A percentile compares a stretch with the other conserved stretches of the same genome.
These are phyloP conservation scores for Eulacestoma nigropectus DNA, from an alignment of 2,113 vertebrate species.

Conservation along the genomic window DNA sequence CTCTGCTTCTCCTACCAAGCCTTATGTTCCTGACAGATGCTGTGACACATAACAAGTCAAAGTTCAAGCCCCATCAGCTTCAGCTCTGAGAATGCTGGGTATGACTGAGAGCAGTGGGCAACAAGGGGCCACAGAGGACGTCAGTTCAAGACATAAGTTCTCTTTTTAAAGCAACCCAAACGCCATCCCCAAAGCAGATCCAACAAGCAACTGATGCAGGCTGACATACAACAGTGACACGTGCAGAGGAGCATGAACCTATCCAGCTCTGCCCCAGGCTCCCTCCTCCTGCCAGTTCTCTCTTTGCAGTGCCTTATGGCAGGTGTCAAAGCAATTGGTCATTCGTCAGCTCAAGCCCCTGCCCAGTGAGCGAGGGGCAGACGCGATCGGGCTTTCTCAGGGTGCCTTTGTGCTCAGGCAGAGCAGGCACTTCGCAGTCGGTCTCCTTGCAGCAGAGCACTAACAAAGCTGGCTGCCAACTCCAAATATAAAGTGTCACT, in stretches of 20 bases:
- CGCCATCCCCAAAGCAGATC: not conserved
- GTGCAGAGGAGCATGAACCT: not conserved
- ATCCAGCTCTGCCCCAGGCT: not conserved
- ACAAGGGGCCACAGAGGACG: not conserved
- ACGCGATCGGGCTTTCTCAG: not conserved
- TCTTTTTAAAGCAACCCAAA: not conserved
- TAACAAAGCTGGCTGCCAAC: slow-evolving; percentile 23
- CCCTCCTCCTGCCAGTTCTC: not conserved
- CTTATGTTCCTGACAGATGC: not conserved
- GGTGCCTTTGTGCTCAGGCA: slow-evolving; percentile 12
- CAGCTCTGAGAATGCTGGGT: not conserved
- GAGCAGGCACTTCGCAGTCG: not conserved
- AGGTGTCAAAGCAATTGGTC: slow-evolving; percentile 31
- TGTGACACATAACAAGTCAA: not conserved
- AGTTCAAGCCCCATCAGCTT: not conserved
- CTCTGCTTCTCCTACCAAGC: not conserved
- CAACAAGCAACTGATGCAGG: not conserved
- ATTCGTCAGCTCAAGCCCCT: not conserved
- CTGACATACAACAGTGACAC: not conserved
- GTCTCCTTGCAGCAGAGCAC: not conserved
- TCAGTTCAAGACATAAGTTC: not conserved
- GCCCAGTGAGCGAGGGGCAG: not conserved
- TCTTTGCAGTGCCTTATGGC: not conserved
- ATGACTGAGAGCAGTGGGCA: not conserved
- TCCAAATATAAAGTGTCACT: slow-evolving; percentile 31